A percentile compares a stretch with the other conserved stretches of the same genome.
Evolutionary conservation across 2,113 vertebrate species (phyloP).

Genomic region (Gambusia affinis): DNA sequence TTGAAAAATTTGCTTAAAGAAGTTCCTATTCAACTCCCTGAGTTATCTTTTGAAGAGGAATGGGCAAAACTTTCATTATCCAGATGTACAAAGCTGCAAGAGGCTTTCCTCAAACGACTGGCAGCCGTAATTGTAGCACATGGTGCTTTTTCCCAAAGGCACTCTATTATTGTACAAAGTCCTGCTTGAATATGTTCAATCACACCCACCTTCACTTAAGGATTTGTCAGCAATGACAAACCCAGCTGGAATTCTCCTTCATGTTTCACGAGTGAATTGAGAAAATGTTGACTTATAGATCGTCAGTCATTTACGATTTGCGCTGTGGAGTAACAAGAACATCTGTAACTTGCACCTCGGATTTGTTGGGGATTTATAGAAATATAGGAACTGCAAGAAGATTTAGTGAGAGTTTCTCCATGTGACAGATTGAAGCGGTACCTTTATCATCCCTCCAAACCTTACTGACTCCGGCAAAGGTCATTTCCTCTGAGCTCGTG

Average conservation of each 20-base stretch:
- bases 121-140: no score
- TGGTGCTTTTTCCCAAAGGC: no score
- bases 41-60: neutral
- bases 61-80: no score
- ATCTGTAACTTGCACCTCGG: neutral
- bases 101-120: neutral
- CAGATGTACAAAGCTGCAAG: no score
- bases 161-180: neutral
- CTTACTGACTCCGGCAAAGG: constrained; percentile 60
- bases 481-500: constrained; percentile 60
- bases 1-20: neutral
- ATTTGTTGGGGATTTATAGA: constrained; percentile 7
- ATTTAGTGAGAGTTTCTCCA: constrained; percentile 46
- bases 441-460: constrained; percentile 42
- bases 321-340: neutral
- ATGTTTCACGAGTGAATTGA: constrained; percentile 19
- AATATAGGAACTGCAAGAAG: constrained; percentile 9
- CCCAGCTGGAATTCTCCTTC: constrained; percentile 16
- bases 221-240: constrained; percentile 26
- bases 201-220: constrained; percentile 9
- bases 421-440: constrained; percentile 31
- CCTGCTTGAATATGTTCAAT: constrained; percentile 4
- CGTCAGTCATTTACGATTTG: constrained; percentile 25
- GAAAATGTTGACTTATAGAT: constrained; percentile 11
- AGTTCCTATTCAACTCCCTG: neutral